Base-by-base conservation (phyloP, 2,113 vertebrate genomes). In the Pelmatolapia mariae region DNA sequence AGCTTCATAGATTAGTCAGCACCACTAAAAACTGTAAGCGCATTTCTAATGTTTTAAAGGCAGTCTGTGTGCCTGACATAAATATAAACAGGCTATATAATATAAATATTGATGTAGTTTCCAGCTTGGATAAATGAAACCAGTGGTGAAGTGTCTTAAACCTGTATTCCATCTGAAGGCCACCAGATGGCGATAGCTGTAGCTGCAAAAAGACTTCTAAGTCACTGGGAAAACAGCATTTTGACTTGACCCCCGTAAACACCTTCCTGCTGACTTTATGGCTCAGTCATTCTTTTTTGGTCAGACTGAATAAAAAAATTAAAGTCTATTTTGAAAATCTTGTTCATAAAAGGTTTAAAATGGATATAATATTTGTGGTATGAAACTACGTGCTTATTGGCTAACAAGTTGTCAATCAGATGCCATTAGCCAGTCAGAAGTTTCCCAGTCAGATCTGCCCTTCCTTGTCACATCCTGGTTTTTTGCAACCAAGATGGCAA, bases 221-320 rank as follows among this genome's bases (percentile, higher is more conserved):
- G 59, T 36, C 59, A 36, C 16, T 63, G 31, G 0, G 31, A 63
- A 63, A 63, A 63, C 10, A 38, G 31, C 6, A 0, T 38, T 36
- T n/a, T 66, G 18, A 66, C 18, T 0, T 66, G 61, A 36, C 36
- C 61, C 18, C 31, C 1, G 2, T 61, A 63, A 63, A 63, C 29
- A 4, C 59, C 3, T n/a, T 66, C 31, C 10, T 38, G 31, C 1
- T 66, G 61, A 66, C 10, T 38, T 66, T 38, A 38, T 38, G 18
- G 18, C 31, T n/a, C 61, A n/a, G 18, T 66, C 10, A 36, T 36
- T 66, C 61, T n/a, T 0, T 66, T 66, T 66, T 36, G 59, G 31
- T 66, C 31, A 66, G 10, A 66, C 6, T 63, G 9, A 66, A 36
- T 36, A n/a, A 66, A 22, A 12, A 13, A 38, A 66, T 8, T 1